Percentiles rank a stretch among this genome's conserved stretches.
Conservation (phyloP, 2,888 invertebrate species). For the Orthosia gothica region DNA sequence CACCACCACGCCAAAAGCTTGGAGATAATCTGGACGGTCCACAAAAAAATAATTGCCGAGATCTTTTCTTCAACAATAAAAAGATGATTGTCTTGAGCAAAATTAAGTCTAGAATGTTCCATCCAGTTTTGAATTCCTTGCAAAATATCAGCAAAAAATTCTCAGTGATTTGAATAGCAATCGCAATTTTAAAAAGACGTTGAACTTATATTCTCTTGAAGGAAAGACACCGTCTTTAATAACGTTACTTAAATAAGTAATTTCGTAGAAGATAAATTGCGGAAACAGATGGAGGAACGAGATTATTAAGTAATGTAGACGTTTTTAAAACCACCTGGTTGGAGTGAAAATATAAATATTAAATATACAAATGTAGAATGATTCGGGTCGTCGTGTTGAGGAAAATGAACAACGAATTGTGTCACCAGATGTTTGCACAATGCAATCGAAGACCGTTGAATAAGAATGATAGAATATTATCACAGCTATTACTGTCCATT, state of each 20-base stretch:
- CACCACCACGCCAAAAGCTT: constrained; percentile 2
- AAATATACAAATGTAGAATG: not conserved
- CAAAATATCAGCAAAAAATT: constrained; percentile 40
- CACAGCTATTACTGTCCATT: not conserved
- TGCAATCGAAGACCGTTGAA: not conserved
- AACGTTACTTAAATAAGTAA: constrained; percentile 24
- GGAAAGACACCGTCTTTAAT: constrained; percentile 18
- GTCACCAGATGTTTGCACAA: not conserved
- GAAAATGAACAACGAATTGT: constrained; percentile 6
- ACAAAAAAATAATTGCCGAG: constrained; percentile 39
- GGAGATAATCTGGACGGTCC: constrained; percentile 10
- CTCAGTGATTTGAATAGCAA: constrained; percentile 31
- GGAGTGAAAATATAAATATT: not conserved
- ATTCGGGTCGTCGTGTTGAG: not conserved
- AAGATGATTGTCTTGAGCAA: constrained; percentile 28
- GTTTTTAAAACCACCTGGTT: constrained; percentile 28
- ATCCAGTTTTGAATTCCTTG: constrained; percentile 15
- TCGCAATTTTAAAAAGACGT: constrained; percentile 33
- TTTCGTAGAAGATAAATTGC: constrained; percentile 50
- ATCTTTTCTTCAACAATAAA: constrained; percentile 39
- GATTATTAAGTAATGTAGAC: constrained; percentile 33
- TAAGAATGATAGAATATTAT: not conserved
- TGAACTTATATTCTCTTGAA: constrained; percentile 23
- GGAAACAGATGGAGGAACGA: constrained; percentile 52
- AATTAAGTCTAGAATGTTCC: constrained; percentile 38